Conservation (phyloP, 2,888 invertebrate species). For the Polylopha cassiicola region DNA sequence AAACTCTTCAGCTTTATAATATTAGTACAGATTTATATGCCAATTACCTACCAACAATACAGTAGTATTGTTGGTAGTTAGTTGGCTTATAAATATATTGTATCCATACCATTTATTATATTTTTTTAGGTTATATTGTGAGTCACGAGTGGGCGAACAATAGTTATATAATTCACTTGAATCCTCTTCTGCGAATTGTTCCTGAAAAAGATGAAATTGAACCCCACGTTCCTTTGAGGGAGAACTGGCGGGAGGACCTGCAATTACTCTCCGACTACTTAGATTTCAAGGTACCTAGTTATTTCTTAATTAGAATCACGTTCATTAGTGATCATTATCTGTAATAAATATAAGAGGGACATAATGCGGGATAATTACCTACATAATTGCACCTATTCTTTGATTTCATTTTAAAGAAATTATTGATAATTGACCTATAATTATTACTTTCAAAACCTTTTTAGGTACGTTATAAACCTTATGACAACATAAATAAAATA, state of each 20-base stretch:
- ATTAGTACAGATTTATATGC: too few relatives aligned
- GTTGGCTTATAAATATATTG: not conserved
- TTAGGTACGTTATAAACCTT: too few relatives aligned
- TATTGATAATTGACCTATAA: too few relatives aligned
- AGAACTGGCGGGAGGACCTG: conserved; percentile 77
- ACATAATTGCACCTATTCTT: too few relatives aligned
- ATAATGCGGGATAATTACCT: too few relatives aligned
- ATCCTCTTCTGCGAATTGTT: conserved; percentile 64
- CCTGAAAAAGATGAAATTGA: conserved; percentile 60
- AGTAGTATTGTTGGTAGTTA: not conserved
- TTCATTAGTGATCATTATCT: conserved; percentile 5
- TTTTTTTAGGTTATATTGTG: conserved; percentile 68
- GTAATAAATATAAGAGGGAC: conserved; percentile 9
- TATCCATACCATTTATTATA: conserved; percentile 23
- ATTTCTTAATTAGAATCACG: conserved; percentile 2
- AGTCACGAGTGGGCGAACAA: conserved; percentile 79
- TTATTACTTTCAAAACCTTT: too few relatives aligned
- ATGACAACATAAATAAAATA: too few relatives aligned
- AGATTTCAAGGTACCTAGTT: conserved; percentile 74
- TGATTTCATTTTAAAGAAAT: too few relatives aligned
- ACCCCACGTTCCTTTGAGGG: conserved; percentile 59
- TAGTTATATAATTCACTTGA: conserved; percentile 75
- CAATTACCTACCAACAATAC: too few relatives aligned
- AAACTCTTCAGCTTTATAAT: too few relatives aligned
- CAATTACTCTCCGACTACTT: conserved; percentile 79